Percentiles rank a stretch among this genome's conserved stretches.
These are phyloP conservation scores for Puma concolor DNA, from an alignment of 2,113 vertebrate genomes.

Conservation along the genomic window DNA sequence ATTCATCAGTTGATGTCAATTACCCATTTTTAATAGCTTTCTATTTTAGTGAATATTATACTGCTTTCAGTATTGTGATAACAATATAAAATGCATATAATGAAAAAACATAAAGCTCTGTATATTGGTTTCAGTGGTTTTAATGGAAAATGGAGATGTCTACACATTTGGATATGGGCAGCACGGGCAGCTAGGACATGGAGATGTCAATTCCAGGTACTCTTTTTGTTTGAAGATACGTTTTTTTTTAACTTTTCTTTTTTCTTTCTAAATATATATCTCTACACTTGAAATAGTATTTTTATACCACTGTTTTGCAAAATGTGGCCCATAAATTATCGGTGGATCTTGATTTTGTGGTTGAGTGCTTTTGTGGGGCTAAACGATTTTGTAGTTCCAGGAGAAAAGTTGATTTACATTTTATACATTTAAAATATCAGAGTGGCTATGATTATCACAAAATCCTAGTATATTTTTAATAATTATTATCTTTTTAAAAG, in stretches of 20 bases:
- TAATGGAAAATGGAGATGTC: slow-evolving; percentile 99
- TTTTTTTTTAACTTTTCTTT: no score
- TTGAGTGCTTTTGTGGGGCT: not conserved
- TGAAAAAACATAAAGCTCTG: slow-evolving; percentile 24
- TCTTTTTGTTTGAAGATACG: slow-evolving; percentile 13
- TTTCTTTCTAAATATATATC: not conserved
- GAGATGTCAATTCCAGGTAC: slow-evolving; percentile 98
- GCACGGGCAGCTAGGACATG: slow-evolving; percentile 97
- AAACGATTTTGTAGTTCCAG: slow-evolving; percentile 1
- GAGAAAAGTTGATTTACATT: slow-evolving; percentile 5
- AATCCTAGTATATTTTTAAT: not conserved
- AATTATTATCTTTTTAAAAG: slow-evolving; percentile 20
- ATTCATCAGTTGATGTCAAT: not conserved
- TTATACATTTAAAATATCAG: not conserved
- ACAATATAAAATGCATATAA: slow-evolving; percentile 39
- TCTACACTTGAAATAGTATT: not conserved
- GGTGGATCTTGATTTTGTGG: slow-evolving; percentile 7
- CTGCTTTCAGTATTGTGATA: not conserved
- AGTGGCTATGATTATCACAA: not conserved
- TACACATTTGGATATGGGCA: slow-evolving; percentile 99
- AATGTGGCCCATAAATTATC: not conserved
- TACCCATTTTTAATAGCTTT: slow-evolving; percentile 32
- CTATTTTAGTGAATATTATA: not conserved
- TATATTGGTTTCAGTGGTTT: slow-evolving; percentile 90
- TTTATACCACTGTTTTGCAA: not conserved